phyloP scores from a whole-genome alignment of 2,888 invertebrate species.

The Dryocosmus kuriphilus region DNA sequence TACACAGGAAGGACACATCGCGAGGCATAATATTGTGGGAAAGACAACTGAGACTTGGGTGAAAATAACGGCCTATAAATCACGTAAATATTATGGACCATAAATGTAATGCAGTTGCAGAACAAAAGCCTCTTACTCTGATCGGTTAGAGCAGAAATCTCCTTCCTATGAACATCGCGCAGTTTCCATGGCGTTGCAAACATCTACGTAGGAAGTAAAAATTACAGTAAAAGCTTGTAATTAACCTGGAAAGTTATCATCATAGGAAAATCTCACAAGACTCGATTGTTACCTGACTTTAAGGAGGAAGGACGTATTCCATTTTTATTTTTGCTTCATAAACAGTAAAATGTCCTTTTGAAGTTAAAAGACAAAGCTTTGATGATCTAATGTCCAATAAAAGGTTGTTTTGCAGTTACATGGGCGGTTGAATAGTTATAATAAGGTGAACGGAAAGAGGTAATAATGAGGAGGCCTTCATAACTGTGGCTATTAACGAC shows the following conservation, averaged over 20 bases:
- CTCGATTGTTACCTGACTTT: conserved; percentile 3
- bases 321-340: neutral
- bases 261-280: conserved; percentile 23
- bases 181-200: conserved; percentile 16
- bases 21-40: conserved; percentile 34
- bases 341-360: neutral
- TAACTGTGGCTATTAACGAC: conserved; percentile 31
- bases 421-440: conserved; percentile 1
- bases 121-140: conserved; percentile 40
- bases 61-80: conserved; percentile 40
- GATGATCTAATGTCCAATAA: neutral
- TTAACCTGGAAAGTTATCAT: conserved; percentile 29
- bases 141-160: conserved; percentile 40
- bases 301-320: neutral
- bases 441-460: conserved; percentile 3
- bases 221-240: conserved; percentile 33
- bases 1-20: conserved; percentile 38
- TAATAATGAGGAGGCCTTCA: conserved; percentile 36
- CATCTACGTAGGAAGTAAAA: conserved; percentile 16
- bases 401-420: neutral
- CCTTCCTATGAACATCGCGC: conserved; percentile 30
- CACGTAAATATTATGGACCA: conserved; percentile 39
- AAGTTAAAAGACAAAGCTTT: neutral
- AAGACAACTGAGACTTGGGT: conserved; percentile 35
- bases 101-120: conserved; percentile 40